phyloP scores from a whole-genome alignment of 2,888 invertebrate species.

The Platypus cylindrus region DNA sequence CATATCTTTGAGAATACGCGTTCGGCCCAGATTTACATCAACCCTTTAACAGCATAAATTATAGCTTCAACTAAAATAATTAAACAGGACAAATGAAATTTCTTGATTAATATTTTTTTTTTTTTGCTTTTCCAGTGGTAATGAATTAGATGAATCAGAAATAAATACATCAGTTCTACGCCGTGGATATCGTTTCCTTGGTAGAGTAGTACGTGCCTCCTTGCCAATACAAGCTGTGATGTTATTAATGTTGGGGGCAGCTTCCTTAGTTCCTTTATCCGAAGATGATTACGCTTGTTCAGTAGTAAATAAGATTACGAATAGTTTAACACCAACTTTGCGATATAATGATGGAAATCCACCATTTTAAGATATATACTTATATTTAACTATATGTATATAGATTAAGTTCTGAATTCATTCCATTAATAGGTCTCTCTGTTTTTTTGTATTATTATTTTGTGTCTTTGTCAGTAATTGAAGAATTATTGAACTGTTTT shows the following conservation, averaged over 20 bases:
- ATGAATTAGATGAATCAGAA: slow-evolving; percentile 28
- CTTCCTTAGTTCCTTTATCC: slow-evolving; percentile 80
- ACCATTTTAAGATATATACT: slow-evolving; percentile 50
- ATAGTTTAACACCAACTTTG: slow-evolving; percentile 78
- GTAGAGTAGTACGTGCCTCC: slow-evolving; percentile 81
- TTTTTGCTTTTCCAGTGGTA: slow-evolving; percentile 28
- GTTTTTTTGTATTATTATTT: slow-evolving; percentile 1
- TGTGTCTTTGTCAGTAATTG: slow-evolving; percentile 1
- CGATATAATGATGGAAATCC: slow-evolving; percentile 89
- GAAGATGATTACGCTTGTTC: slow-evolving; percentile 78
- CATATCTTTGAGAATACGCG: too few species aligned
- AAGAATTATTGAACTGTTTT: not conserved
- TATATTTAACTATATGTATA: slow-evolving; percentile 1
- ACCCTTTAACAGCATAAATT: too few species aligned
- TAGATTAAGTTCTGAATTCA: slow-evolving; percentile 13
- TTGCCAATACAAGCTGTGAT: slow-evolving; percentile 91
- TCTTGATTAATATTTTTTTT: too few species aligned
- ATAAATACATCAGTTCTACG: slow-evolving; percentile 53
- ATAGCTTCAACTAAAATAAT: too few species aligned
- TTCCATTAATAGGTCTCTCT: slow-evolving; percentile 8
- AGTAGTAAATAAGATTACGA: slow-evolving; percentile 69
- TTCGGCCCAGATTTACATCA: too few species aligned
- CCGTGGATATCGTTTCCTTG: slow-evolving; percentile 72
- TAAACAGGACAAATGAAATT: too few species aligned
- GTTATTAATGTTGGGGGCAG: slow-evolving; percentile 83